Percentiles rank a stretch among this genome's conserved stretches.
Conservation (phyloP, 2,888 invertebrate genomes). For the Chloroclystis v-ata region DNA sequence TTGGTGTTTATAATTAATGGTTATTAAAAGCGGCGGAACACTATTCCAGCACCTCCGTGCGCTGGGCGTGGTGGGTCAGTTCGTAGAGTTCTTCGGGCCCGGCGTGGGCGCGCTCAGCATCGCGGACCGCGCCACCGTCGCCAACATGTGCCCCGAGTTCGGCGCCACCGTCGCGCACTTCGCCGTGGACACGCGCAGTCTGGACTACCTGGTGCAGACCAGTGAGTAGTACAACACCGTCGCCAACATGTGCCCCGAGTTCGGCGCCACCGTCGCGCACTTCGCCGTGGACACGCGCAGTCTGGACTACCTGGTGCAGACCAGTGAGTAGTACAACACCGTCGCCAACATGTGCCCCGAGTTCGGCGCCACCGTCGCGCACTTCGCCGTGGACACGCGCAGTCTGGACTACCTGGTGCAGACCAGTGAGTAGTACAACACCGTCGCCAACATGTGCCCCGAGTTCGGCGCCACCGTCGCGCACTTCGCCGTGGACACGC, state of each 20-base stretch:
- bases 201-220: conserved; percentile 88
- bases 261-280: conserved; percentile 97
- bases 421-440: conserved; percentile 79
- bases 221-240: conserved; percentile 85
- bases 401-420: conserved; percentile 91
- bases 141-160: conserved; percentile 98
- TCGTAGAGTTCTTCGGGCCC: conserved; percentile 98
- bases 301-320: conserved; percentile 88
- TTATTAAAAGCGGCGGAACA: no score
- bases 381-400: conserved; percentile 92
- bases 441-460: conserved; percentile 99
- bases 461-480: conserved; percentile 97
- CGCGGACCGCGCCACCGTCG: conserved; percentile 97
- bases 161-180: conserved; percentile 98
- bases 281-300: conserved; percentile 94
- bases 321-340: conserved; percentile 80
- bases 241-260: conserved; percentile 98
- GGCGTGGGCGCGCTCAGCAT: conserved; percentile 94
- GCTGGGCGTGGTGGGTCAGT: conserved; percentile 97
- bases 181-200: conserved; percentile 89
- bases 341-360: conserved; percentile 98
- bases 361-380: conserved; percentile 97
- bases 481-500: conserved; percentile 93
- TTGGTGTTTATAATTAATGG: no score
- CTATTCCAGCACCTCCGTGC: conserved; percentile 86